Conservation (phyloP, 92 coral and sea anemone species). For the Micromussa lordhowensis region DNA sequence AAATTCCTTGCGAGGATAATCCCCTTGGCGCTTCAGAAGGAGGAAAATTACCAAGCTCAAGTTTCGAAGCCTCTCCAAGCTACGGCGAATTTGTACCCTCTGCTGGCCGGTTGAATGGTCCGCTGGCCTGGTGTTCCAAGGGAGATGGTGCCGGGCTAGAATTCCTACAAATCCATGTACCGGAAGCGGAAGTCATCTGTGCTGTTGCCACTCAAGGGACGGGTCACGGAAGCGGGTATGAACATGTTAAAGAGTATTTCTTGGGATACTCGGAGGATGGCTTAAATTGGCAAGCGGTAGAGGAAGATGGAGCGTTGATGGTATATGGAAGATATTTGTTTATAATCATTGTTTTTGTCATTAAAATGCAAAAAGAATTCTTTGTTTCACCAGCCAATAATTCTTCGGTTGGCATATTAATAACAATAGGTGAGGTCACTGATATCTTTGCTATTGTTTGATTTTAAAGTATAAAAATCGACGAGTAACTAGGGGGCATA, state of each 20-base stretch:
- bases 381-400: too few species aligned
- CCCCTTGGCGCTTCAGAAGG: constrained; percentile 25
- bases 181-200: constrained; percentile 23
- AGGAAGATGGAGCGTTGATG: constrained; percentile 16
- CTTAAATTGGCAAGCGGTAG: background rate
- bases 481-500: too few species aligned
- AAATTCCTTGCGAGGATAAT: constrained; percentile 13
- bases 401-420: too few species aligned
- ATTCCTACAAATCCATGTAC: constrained; percentile 20
- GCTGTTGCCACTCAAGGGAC: constrained; percentile 32
- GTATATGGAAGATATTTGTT: too few species aligned
- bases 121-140: constrained; percentile 14
- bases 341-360: too few species aligned
- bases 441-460: too few species aligned
- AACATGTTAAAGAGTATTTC: background rate
- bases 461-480: too few species aligned
- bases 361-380: too few species aligned
- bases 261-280: constrained; percentile 10
- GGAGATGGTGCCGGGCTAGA: background rate
- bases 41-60: constrained; percentile 11
- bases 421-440: too few species aligned
- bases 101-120: constrained; percentile 26
- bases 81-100: background rate
- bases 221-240: background rate
- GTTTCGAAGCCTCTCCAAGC: constrained; percentile 5